Evolutionary conservation across 2,888 invertebrate species (phyloP), one percentile per base, ranked within the genome.

Genomic region (Sphaeridia pumilis): DNA sequence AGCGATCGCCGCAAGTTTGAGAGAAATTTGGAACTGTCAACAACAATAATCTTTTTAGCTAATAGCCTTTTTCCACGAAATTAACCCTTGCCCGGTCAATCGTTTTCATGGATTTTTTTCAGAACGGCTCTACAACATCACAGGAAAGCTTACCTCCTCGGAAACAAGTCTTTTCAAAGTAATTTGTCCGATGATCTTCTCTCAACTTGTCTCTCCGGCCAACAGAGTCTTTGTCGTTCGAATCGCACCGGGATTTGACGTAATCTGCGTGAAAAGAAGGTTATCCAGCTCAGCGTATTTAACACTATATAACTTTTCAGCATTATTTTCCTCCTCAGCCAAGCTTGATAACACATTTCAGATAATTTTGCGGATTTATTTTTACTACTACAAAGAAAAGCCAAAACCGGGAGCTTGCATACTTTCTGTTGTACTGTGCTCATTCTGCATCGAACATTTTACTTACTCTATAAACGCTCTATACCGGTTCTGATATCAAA

Each of bases 91-190:
- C 14, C 27, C 10, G 22, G 2, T 42, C 4, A 42, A 42, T 17
- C 22, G 17, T 21, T 21, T n/a, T n/a, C n/a, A n/a, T n/a, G n/a
- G n/a, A 42, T 41, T 41, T 22, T 20, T 10, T 7, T 14, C 31
- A 31, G 7, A 14, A 31, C 31, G 31, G 31, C 31, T 14, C 10
- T 31, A 31, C 31, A 31, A 14, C 31, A 7, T 14, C 31, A 7
- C n/a, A 10, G 10, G 10, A 36, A 24, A 28, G 43, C 57, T 61
- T 63, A 68, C 70, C 68, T 64, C 72, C 71, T 58, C 69, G 66
- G 25, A 70, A 67, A 53, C 72, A 72, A 35, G 70, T 68, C 64
- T 71, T 70, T 56, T 72, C 71, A 54, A 71, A 71, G 57, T 67
- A 71, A 63, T 71, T 72, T 50, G 68, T 67, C 38, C 67, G 67